Percentiles rank a stretch among this genome's conserved stretches.
Evolutionary conservation across 2,113 vertebrate genomes (phyloP).

Genomic region (Silurus asotus): DNA sequence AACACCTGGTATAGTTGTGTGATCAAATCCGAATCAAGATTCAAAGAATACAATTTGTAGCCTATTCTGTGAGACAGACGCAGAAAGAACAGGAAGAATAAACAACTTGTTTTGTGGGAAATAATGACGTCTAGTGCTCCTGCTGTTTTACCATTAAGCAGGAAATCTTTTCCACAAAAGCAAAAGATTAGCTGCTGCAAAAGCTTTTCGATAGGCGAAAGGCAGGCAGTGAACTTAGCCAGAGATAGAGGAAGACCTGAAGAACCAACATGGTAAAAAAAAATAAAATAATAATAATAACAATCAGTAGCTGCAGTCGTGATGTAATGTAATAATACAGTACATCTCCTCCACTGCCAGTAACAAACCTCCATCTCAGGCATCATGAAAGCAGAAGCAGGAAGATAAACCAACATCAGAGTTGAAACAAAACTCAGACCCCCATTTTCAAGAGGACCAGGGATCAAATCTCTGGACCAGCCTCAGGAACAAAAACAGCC

Average conservation of each 20-base stretch:
- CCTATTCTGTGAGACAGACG: not conserved
- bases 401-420: not conserved
- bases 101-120: not conserved
- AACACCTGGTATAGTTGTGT: not conserved
- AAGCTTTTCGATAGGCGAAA: not conserved
- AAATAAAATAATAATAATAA: not conserved
- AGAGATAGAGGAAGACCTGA: not conserved
- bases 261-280: not conserved
- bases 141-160: conserved; percentile 14
- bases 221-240: not conserved
- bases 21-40: not conserved
- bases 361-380: not conserved
- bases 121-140: not conserved
- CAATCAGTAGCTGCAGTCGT: not conserved
- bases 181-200: conserved; percentile 26
- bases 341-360: not conserved
- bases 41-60: not conserved
- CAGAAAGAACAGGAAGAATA: not conserved
- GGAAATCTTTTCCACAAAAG: conserved; percentile 1
- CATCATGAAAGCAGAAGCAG: not conserved
- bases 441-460: not conserved
- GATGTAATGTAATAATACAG: not conserved
- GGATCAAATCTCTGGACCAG: not conserved
- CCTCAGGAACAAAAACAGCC: not conserved
- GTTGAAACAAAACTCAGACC: not conserved